Percentiles rank a stretch among this genome's conserved stretches.
phyloP scores from a whole-genome alignment of 2,113 vertebrate species.

The Ursus arctos region DNA sequence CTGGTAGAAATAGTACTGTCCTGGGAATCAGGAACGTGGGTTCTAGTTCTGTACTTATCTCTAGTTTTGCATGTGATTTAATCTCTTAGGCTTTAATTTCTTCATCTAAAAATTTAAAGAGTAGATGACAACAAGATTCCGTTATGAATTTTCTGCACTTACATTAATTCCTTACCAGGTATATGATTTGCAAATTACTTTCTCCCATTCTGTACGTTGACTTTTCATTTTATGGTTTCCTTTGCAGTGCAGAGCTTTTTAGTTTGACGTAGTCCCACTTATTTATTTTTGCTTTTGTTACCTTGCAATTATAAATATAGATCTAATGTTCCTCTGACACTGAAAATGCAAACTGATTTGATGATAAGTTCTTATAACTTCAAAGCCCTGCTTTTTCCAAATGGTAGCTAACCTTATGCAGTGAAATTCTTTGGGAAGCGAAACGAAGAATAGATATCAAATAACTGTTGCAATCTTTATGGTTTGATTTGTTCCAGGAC shows the following conservation, averaged over 20 bases:
- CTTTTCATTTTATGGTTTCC: conserved; percentile 30
- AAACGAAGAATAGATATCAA: background rate
- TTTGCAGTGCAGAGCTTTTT: background rate
- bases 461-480: background rate
- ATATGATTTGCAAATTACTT: background rate
- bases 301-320: background rate
- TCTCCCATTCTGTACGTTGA: background rate
- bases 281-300: background rate
- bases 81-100: background rate
- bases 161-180: background rate
- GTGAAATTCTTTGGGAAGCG: background rate
- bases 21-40: background rate
- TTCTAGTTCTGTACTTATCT: background rate
- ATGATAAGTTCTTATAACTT: conserved; percentile 15
- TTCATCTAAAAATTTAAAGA: conserved; percentile 2
- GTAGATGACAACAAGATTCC: background rate
- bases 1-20: background rate
- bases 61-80: background rate
- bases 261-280: background rate
- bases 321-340: background rate
- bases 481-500: conserved; percentile 80
- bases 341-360: conserved; percentile 13
- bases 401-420: background rate
- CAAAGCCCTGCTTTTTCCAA: conserved; percentile 4
- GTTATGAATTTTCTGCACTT: background rate